Base-by-base conservation (phyloP, 2,113 vertebrate species). In the Chaenogobius annularis region DNA sequence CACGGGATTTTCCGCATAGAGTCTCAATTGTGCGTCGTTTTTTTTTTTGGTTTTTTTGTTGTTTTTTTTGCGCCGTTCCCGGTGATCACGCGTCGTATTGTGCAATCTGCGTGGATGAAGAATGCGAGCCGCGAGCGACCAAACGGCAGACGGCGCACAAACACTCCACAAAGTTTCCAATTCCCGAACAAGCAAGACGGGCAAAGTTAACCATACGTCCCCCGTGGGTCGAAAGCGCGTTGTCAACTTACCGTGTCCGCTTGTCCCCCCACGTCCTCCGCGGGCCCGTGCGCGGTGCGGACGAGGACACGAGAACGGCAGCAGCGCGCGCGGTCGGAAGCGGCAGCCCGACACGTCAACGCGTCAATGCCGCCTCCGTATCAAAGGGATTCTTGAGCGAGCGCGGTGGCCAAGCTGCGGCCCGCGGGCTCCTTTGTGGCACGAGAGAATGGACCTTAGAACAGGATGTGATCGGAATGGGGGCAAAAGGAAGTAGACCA, bases 191-290 rank as follows among this genome's bases (percentile, higher is more conserved):
- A 50, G 44, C n/a, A 4, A 61, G 59, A 40, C 55, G 2, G 3
- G 19, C 19, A 55, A 55, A 55, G 52, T 55, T 22, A 20, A 7
- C 5, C 19, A 50, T 17, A 6, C 47, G 47, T 50, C 14, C 17
- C 14, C 37, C 47, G 47, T 17, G 47, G 1, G 47, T 2, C 68
- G 83, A 75, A 75, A 83, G 84, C 44, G 70, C 77, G 19, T 69
- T 10, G 52, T 79, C 56, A 79, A 90, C 88, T 90, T 90, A 90
- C 88, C 88, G 81, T 88, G 75, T 84, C 80, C 48, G 82, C 83
- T n/a, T 82, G 86, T 83, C 87, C 87, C 87, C 87, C 82, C 87
- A 70, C 84, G 87, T 88, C 87, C 83, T 82, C 83, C 52, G 52
- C 52, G 9, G n/a, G n/a, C 52, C n/a, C 52, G 35, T 35, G 35